Conservation (phyloP, 2,888 invertebrate species). For the Rapana venosa region DNA sequence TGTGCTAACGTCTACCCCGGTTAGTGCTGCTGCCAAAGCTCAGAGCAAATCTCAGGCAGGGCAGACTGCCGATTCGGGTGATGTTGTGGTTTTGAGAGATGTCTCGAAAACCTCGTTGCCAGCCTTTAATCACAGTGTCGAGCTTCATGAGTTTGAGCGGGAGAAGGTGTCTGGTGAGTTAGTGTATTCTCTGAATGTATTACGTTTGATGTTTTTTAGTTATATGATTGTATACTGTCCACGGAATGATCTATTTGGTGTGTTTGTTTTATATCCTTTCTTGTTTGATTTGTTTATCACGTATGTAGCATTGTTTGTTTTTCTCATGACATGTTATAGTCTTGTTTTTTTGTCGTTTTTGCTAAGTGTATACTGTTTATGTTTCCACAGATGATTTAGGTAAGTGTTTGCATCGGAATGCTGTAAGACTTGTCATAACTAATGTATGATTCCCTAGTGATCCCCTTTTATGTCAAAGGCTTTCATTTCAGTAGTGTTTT, state of each 20-base stretch:
- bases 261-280: not conserved
- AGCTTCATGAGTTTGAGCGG: constrained; percentile 55
- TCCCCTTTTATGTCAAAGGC: too few species aligned
- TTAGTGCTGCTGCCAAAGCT: not conserved
- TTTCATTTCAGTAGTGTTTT: too few species aligned
- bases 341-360: not conserved
- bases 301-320: not conserved
- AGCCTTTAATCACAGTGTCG: constrained; percentile 30
- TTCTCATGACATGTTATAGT: not conserved
- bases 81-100: constrained; percentile 35
- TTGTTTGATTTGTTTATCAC: not conserved
- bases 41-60: constrained; percentile 11
- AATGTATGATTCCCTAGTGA: too few species aligned
- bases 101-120: constrained; percentile 12
- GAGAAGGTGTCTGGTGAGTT: constrained; percentile 58
- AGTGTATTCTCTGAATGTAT: not conserved
- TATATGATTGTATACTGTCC: too few species aligned
- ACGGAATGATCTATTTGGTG: too few species aligned
- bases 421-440: not conserved
- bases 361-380: too few species aligned
- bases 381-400: constrained; percentile 33
- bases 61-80: constrained; percentile 25
- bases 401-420: constrained; percentile 29
- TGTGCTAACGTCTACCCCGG: not conserved
- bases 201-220: too few species aligned